phyloP scores from a whole-genome alignment of 2,888 invertebrate genomes.

The Onthophagus sagittarius region DNA sequence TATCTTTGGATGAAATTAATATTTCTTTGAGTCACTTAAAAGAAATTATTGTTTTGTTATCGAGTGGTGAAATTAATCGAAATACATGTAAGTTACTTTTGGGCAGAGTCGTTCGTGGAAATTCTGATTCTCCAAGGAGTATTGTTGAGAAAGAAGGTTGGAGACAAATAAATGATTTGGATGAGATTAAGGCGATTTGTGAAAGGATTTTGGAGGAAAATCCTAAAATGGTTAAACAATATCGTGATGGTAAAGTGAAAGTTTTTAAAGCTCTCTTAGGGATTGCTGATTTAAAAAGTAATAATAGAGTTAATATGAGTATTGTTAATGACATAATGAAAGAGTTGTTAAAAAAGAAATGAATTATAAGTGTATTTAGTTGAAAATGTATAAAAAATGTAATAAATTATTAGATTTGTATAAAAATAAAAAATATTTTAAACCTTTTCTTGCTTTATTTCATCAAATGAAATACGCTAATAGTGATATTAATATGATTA shows the following conservation, averaged over 20 bases:
- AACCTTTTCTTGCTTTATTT: no score
- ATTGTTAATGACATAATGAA: slow-evolving; percentile 59
- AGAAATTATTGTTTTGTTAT: slow-evolving; percentile 61
- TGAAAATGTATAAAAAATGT: not conserved
- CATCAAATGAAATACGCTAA: no score
- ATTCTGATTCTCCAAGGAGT: slow-evolving; percentile 44
- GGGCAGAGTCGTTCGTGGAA: slow-evolving; percentile 49
- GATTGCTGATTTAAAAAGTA: slow-evolving; percentile 56
- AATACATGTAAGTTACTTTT: slow-evolving; percentile 55
- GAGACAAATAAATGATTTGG: slow-evolving; percentile 60
- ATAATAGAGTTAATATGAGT: slow-evolving; percentile 66
- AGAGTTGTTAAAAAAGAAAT: slow-evolving; percentile 55
- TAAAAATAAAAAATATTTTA: no score
- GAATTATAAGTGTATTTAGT: slow-evolving; percentile 1
- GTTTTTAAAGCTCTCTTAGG: slow-evolving; percentile 64
- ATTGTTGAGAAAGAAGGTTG: slow-evolving; percentile 63
- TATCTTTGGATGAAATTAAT: slow-evolving; percentile 57
- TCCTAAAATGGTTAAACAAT: slow-evolving; percentile 62
- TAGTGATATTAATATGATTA: no score
- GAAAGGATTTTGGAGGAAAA: slow-evolving; percentile 59
- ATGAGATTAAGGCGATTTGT: slow-evolving; percentile 60
- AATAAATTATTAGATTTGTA: not conserved
- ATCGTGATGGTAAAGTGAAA: slow-evolving; percentile 67
- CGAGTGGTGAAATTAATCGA: slow-evolving; percentile 60
- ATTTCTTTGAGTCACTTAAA: slow-evolving; percentile 51